Evolutionary conservation across 2,113 vertebrate genomes (phyloP).

Genomic region (Melospiza georgiana): DNA sequence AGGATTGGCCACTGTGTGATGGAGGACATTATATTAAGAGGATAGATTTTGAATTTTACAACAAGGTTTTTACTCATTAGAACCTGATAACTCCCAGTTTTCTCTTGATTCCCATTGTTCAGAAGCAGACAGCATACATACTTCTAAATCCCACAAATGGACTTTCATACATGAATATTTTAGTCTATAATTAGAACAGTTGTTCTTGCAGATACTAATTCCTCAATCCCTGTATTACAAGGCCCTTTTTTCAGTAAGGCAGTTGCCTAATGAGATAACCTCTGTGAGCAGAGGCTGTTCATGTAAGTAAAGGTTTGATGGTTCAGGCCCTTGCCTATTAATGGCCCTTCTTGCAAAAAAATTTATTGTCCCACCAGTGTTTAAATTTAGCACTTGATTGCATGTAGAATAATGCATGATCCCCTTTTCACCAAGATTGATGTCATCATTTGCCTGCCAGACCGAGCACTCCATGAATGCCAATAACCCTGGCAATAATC

Average conservation of each 20-base stretch:
- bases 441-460: slow-evolving; percentile 30
- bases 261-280: background rate
- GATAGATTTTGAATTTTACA: background rate
- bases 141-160: background rate
- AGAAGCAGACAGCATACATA: background rate
- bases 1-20: background rate
- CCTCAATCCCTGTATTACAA: background rate
- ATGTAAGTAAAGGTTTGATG: background rate
- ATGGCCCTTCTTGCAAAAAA: slow-evolving; percentile 26
- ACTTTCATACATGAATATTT: background rate
- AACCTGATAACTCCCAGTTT: background rate
- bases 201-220: slow-evolving; percentile 1
- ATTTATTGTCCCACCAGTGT: background rate
- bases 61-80: background rate
- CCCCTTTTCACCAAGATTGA: slow-evolving; percentile 12
- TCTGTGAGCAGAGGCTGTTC: background rate
- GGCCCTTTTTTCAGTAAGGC: background rate
- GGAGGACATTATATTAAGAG: background rate
- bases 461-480: slow-evolving; percentile 11
- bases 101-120: background rate
- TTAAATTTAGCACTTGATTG: slow-evolving; percentile 53
- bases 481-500: background rate
- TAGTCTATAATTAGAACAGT: background rate
- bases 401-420: slow-evolving; percentile 49
- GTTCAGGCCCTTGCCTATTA: background rate